Evolutionary conservation across 2,797 vertebrate genomes (phyloP), one percentile per base, ranked within the genome.

Genomic region (Otolemur crassicaudatus): DNA sequence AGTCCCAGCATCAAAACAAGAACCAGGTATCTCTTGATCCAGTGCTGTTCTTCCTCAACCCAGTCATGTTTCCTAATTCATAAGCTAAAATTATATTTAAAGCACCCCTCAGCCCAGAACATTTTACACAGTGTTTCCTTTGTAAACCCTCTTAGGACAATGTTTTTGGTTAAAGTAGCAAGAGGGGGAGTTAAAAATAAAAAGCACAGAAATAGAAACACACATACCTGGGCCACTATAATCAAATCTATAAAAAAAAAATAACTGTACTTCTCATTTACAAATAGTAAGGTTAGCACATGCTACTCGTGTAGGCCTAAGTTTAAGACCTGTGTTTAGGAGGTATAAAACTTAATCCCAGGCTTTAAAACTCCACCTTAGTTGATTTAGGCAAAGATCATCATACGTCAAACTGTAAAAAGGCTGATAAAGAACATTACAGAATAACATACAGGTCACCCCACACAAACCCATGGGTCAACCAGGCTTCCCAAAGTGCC

Each of bases 161-260:
- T 56, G 4, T 73, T 82, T 94, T 93, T 37, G 82, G 63, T 79
- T 92, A 58, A 86, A 22, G 20, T n/a, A 34, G 46, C 46, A 89
- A 91, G 65, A 70, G 29, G 10, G n/a, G 75, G 94, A 93, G 91
- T 80, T 56, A 56, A 29, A 19, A 69, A 34, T 34, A 34, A 56
- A 58, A 77, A 90, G 61, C 43, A 75, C 5, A 61, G 58, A 94
- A 96, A 95, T 1, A 94, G 63, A 81, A 96, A 69, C 37, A 73
- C 31, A 22, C 69, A 82, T 37, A 75, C 65, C 76, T 88, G 43
- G 75, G 29, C 63, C 83, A 73, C 73, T 58, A 70, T 49, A 31
- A 89, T 69, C 12, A 49, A 61, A 19, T 80, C 84, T 85, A 75
- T 73, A n/a, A 95, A 96, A 85, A 85, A 37, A 40, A 80, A 63